A percentile compares a stretch with the other conserved stretches of the same genome.
Conservation (phyloP, 2,113 vertebrate genomes). For the Aphelocoma coerulescens region DNA sequence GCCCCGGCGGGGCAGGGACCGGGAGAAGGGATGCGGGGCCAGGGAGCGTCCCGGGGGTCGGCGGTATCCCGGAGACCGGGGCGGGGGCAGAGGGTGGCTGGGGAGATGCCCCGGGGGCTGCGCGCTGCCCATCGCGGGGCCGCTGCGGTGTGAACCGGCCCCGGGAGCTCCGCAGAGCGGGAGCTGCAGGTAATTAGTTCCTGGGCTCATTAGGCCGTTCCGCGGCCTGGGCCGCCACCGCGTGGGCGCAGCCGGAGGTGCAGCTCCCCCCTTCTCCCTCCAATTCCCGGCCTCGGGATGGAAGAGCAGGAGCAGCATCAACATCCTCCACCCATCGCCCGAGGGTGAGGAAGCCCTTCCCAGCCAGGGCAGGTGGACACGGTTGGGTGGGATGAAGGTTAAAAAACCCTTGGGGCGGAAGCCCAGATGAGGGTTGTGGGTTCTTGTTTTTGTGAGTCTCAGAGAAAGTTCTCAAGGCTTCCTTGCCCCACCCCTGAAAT, state of each 20-base stretch:
- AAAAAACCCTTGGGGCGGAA: rapidly evolving
- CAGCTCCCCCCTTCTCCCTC: rapidly evolving
- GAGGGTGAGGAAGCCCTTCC: rapidly evolving
- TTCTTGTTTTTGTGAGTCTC: rapidly evolving
- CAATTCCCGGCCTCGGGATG: rapidly evolving
- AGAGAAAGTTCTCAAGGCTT: rapidly evolving
- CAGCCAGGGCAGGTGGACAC: rapidly evolving
- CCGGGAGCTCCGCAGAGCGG: not conserved
- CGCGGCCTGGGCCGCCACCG: conserved; percentile 21
- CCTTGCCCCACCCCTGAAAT: not conserved
- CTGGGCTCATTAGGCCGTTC: not conserved
- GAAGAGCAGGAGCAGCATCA: not conserved
- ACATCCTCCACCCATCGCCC: not conserved
- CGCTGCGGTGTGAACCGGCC: rapidly evolving
- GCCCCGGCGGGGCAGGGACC: not conserved
- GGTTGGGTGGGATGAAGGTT: not conserved
- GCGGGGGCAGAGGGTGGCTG: not conserved
- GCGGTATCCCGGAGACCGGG: not conserved
- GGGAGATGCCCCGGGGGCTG: rapidly evolving
- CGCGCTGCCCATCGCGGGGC: not conserved
- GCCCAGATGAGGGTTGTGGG: rapidly evolving
- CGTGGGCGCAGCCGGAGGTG: not conserved
- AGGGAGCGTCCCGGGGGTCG: not conserved
- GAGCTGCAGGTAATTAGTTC: not conserved
- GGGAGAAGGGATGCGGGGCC: not conserved